These are phyloP conservation scores for Eulemur macaco DNA, from an alignment of 2,113 vertebrate genomes.

Conservation along the genomic window DNA sequence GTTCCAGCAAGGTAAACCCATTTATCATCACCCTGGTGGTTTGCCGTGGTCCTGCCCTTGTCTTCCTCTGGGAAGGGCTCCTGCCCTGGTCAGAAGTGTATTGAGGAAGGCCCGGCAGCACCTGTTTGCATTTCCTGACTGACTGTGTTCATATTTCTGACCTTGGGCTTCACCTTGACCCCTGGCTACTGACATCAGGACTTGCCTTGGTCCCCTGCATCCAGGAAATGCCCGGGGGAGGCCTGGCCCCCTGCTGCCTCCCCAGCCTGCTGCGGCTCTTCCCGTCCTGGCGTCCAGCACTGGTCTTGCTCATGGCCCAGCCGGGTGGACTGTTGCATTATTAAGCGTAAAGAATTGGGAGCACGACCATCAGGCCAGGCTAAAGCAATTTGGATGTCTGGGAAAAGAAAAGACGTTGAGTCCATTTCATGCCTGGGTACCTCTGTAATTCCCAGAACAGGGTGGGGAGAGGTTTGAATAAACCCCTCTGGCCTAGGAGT, in stretches of 20 bases:
- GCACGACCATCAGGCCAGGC: not conserved
- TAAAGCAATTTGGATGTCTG: constrained; percentile 7
- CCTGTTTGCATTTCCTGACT: not conserved
- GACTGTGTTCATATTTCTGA: not conserved
- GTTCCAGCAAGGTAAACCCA: not conserved
- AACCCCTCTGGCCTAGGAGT: not conserved
- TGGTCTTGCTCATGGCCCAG: not conserved
- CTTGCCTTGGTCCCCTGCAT: not conserved
- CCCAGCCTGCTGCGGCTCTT: not conserved
- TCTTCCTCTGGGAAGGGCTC: not conserved
- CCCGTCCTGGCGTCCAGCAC: not conserved
- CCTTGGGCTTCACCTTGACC: not conserved
- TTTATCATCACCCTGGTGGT: not conserved
- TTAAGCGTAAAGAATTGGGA: not conserved
- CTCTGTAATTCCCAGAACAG: constrained; percentile 59
- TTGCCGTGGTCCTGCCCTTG: not conserved
- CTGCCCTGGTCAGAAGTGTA: not conserved
- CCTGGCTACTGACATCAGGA: not conserved
- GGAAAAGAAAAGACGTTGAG: constrained; percentile 41
- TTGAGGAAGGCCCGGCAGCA: not conserved
- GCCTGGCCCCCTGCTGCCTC: not conserved
- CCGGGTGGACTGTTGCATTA: not conserved
- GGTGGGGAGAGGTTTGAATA: constrained; percentile 13
- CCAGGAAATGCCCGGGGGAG: not conserved
- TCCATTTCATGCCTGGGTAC: constrained; percentile 55